Conservation (phyloP, 2,888 invertebrate genomes). For the Cabera pusaria region DNA sequence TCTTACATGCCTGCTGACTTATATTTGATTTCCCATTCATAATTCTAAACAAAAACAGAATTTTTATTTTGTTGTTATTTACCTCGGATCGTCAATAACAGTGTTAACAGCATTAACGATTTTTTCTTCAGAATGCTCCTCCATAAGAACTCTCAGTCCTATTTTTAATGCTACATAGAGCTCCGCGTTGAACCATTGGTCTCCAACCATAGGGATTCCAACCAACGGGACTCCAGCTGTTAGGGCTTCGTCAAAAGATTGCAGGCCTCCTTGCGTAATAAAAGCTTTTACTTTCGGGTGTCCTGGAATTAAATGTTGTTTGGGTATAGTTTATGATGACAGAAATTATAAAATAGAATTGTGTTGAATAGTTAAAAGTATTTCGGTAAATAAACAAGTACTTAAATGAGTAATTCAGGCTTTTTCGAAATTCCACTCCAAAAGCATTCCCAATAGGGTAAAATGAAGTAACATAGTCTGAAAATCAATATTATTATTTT, state of each 20-base stretch:
- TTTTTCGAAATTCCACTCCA: no score
- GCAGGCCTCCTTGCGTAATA: slow-evolving; percentile 66
- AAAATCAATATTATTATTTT: no score
- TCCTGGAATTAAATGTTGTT: slow-evolving; percentile 33
- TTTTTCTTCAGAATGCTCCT: slow-evolving; percentile 35
- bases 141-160: slow-evolving; percentile 37
- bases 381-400: no score
- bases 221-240: slow-evolving; percentile 55
- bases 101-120: slow-evolving; percentile 37
- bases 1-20: no score
- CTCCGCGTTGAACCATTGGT: slow-evolving; percentile 58
- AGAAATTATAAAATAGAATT: neutral
- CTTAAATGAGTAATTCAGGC: no score
- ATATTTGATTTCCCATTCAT: no score
- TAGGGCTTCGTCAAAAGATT: slow-evolving; percentile 65
- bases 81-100: slow-evolving; percentile 39
- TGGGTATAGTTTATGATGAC: neutral
- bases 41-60: no score
- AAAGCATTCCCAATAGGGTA: no score
- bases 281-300: slow-evolving; percentile 70
- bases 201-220: slow-evolving; percentile 57
- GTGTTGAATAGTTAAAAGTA: no score
- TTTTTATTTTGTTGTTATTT: no score
- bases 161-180: slow-evolving; percentile 38
- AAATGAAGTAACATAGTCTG: no score